Conservation (phyloP, 92 coral and sea anemone genomes). For the Zoanthus sociatus region DNA sequence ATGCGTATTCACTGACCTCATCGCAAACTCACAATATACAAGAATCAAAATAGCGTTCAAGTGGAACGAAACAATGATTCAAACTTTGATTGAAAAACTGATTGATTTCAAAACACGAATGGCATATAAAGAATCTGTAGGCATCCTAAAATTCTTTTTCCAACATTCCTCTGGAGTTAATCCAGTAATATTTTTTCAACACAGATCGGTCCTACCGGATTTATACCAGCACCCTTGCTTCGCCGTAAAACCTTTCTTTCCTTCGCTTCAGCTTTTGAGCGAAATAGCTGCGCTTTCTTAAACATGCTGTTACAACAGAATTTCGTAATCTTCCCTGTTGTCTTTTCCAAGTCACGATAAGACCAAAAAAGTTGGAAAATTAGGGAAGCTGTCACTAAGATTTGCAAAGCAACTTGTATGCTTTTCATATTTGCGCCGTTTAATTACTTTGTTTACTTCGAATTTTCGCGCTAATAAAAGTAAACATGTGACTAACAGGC, state of each 20-base stretch:
- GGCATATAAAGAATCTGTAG: slow-evolving; percentile 20
- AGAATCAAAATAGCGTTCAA: neutral
- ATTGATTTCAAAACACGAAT: neutral
- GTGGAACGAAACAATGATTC: neutral
- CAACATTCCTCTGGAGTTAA: slow-evolving; percentile 6
- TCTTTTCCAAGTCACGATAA: neutral
- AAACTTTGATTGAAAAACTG: no score
- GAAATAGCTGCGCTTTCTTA: neutral
- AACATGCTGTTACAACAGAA: neutral
- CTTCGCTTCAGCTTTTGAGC: neutral
- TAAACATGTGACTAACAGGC: no score
- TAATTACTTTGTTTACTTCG: no score
- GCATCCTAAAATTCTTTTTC: slow-evolving; percentile 49
- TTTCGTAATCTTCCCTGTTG: neutral
- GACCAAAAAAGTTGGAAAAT: neutral
- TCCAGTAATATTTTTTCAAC: slow-evolving; percentile 23
- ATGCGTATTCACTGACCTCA: neutral
- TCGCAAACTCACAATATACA: neutral
- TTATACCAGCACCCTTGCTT: neutral
- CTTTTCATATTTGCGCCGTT: no score
- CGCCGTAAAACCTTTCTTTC: neutral
- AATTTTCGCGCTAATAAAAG: slow-evolving; percentile 10
- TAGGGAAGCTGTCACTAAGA: neutral
- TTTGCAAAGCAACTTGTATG: neutral
- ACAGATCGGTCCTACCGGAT: neutral